Base-by-base conservation (phyloP, 2,797 vertebrate species). In the Acrossocheilus fasciatus region DNA sequence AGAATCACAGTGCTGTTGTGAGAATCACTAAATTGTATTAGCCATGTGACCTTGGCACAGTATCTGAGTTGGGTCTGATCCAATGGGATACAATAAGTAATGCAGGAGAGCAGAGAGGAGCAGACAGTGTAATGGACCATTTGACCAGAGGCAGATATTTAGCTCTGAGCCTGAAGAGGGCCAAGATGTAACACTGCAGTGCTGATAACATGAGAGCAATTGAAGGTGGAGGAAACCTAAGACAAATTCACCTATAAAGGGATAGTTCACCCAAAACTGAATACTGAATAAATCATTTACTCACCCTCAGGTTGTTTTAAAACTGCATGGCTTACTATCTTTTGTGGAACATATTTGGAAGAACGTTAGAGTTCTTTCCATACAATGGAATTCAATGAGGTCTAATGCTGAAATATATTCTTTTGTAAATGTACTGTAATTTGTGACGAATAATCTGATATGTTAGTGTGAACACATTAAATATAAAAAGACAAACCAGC, bases 61-160 rank as follows among this genome's bases (percentile, higher is more conserved):
- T 69, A 74, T 59, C 83, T 14, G 17, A 74, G 54, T 84, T 90
- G 89, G 89, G 84, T 69, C 62, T 81, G 82, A 86, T 88, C 87
- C 88, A 89, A 68, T 69, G 82, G 81, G 75, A 89, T 84, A 87
- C 81, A 85, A 84, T 87, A 85, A 87, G 81, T 87, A 89, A 89
- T 89, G 79, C 68, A 83, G 74, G 87, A 83, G 87, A 84, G 75
- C 83, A 52, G 83, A 87, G 54, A 88, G 86, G 83, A 84, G 83
- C 86, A 85, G 87, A 76, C 30, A 72, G 89, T 84, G 86, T 91
- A 91, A 91, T 89, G 84, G 89, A 81, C 78, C 87, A 85, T 91
- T 90, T 91, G 90, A 89, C 90, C 90, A 89, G 78, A 88, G 89
- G 89, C 87, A 57, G 86, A 83, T 86, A 83, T 83, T 89, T 85